Percentiles rank a stretch among this genome's conserved stretches.
Conservation (phyloP, 2,797 vertebrate genomes). For the Etheostoma nigrum region DNA sequence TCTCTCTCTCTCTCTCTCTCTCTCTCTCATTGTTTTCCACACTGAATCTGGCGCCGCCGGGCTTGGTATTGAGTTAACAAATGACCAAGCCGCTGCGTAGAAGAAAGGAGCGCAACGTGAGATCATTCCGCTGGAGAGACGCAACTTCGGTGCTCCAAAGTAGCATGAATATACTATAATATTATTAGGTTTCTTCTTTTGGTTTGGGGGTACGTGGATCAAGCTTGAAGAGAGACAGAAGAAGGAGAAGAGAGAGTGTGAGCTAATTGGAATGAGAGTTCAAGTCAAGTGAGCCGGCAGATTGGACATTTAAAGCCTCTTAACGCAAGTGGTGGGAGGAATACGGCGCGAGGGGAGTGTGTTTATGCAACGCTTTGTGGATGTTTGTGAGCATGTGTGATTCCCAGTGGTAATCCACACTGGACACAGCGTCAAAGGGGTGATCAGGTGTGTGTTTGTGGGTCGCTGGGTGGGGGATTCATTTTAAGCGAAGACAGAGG, state of each 20-base stretch:
- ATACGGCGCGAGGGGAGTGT: slow-evolving; percentile 59
- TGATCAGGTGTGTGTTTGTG: slow-evolving; percentile 52
- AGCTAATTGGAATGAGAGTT: slow-evolving; percentile 85
- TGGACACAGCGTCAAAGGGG: slow-evolving; percentile 50
- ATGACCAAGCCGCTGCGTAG: slow-evolving; percentile 52
- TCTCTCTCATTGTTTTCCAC: slow-evolving; percentile 73
- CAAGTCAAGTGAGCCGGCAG: slow-evolving; percentile 83
- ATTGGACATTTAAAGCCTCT: slow-evolving; percentile 85
- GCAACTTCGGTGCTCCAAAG: slow-evolving; percentile 46
- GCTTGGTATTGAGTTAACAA: slow-evolving; percentile 62
- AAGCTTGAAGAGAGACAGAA: slow-evolving; percentile 34
- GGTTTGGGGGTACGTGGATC: slow-evolving; percentile 11
- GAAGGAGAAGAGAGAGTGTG: slow-evolving; percentile 51
- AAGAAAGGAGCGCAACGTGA: slow-evolving; percentile 55
- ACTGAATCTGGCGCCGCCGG: slow-evolving; percentile 61
- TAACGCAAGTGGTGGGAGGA: slow-evolving; percentile 79
- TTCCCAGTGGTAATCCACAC: slow-evolving; percentile 63
- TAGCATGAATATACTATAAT: neutral
- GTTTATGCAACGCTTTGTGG: slow-evolving; percentile 40
- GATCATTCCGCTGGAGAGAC: slow-evolving; percentile 46
- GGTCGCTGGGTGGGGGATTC: slow-evolving; percentile 31
- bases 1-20: slow-evolving; percentile 35
- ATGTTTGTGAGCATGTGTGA: slow-evolving; percentile 40
- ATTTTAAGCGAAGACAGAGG: slow-evolving; percentile 29
- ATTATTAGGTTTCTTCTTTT: neutral